These are phyloP conservation scores for Leptinotarsa defecta DNA, from an alignment of 1,140 invertebrate species.

Conservation along the genomic window DNA sequence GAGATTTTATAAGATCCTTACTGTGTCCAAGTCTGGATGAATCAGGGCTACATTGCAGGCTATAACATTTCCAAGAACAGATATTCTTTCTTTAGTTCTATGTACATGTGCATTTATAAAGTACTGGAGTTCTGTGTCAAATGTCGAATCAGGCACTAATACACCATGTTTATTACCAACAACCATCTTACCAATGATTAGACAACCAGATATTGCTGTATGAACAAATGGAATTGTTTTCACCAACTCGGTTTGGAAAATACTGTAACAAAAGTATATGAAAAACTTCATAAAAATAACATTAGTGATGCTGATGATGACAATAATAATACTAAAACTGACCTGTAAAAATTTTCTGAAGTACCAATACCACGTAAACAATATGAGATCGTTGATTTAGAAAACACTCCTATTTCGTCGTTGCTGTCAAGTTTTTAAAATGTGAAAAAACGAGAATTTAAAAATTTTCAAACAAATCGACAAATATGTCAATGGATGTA, in stretches of 20 bases:
- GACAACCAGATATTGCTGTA: conserved; percentile 88
- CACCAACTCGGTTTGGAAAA: conserved; percentile 91
- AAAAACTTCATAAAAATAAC: background rate
- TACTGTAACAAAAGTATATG: conserved; percentile 60
- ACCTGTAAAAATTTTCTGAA: conserved; percentile 98
- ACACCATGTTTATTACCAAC: conserved; percentile 89
- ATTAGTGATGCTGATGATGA: background rate
- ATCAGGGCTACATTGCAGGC: conserved; percentile 97
- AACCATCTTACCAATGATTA: conserved; percentile 85
- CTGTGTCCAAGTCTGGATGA: conserved; percentile 93
- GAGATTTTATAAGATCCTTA: conserved; percentile 43
- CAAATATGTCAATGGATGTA: too few relatives aligned
- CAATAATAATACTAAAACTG: conserved; percentile 34
- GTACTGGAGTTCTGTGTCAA: conserved; percentile 96
- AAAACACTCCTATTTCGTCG: conserved; percentile 98
- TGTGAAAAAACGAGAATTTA: too few relatives aligned
- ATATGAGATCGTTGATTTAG: conserved; percentile 96
- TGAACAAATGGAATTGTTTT: conserved; percentile 96
- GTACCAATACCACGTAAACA: conserved; percentile 97
- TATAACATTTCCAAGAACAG: conserved; percentile 97
- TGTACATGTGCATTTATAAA: conserved; percentile 93
- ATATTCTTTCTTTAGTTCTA: conserved; percentile 93
- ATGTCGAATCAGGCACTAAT: conserved; percentile 88
- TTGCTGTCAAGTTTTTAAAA: conserved; percentile 89
- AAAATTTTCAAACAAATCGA: too few relatives aligned